Percentiles rank a stretch among this genome's conserved stretches.
Evolutionary conservation across 2,113 vertebrate genomes (phyloP).

Genomic region (Phyllostomus discolor): DNA sequence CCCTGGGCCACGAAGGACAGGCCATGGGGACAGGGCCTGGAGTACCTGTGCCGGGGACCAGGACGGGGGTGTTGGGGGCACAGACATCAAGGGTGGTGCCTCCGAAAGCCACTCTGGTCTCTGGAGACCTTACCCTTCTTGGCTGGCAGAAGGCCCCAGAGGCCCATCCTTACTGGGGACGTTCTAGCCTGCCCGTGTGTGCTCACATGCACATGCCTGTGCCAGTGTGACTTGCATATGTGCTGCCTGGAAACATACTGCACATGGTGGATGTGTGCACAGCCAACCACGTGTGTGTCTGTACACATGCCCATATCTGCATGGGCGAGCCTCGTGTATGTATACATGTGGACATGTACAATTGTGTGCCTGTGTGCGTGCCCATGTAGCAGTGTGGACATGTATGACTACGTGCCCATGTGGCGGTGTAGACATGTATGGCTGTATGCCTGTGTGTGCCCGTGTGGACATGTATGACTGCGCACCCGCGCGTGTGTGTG

Average conservation of each 20-base stretch:
- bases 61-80: accelerated
- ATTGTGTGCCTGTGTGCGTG: not conserved
- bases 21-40: not conserved
- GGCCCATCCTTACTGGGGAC: not conserved
- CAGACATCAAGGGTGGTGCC: not conserved
- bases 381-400: not conserved
- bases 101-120: not conserved
- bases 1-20: not conserved
- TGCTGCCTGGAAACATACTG: not conserved
- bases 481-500: not conserved
- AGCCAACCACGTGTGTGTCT: not conserved
- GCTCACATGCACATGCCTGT: not conserved
- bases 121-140: not conserved
- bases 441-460: too few species aligned
- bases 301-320: not conserved
- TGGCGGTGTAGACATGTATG: too few species aligned
- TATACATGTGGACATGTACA: too few species aligned
- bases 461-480: too few species aligned
- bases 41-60: not conserved
- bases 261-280: not conserved
- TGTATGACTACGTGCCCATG: not conserved
- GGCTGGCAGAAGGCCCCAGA: not conserved
- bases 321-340: accelerated
- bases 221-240: not conserved
- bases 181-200: not conserved